A percentile compares a stretch with the other conserved stretches of the same genome.
Evolutionary conservation across 2,888 invertebrate genomes (phyloP).

Genomic region (Drepana falcataria): DNA sequence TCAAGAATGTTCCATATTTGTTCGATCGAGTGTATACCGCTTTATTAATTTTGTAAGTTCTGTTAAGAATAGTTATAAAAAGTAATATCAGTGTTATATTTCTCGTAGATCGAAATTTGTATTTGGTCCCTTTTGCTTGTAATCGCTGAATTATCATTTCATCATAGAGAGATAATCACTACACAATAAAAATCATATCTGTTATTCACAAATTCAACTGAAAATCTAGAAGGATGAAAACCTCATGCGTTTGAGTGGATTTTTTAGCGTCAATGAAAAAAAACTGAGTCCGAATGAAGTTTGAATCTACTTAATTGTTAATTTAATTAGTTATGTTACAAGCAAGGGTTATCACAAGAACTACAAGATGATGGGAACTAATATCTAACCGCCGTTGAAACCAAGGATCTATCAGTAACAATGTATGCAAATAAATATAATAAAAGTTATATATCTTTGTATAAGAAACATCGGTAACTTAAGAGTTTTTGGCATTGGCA

Average conservation of each 20-base stretch:
- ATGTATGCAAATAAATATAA: constrained; percentile 37
- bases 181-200: constrained; percentile 49
- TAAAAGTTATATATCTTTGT: constrained; percentile 51
- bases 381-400: constrained; percentile 29
- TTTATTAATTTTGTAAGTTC: constrained; percentile 57
- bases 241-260: constrained; percentile 46
- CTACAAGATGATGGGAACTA: constrained; percentile 43
- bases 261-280: constrained; percentile 20
- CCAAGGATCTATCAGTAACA: constrained; percentile 30
- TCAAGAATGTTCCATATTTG: constrained; percentile 61
- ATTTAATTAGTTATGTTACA: constrained; percentile 75
- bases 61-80: constrained; percentile 53
- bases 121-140: constrained; percentile 79
- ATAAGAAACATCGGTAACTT: constrained; percentile 70
- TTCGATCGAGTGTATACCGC: constrained; percentile 44
- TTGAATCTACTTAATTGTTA: constrained; percentile 51
- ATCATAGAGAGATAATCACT: constrained; percentile 47
- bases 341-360: constrained; percentile 75
- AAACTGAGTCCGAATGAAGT: constrained; percentile 22
- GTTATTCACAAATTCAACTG: constrained; percentile 56
- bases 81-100: constrained; percentile 40
- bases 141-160: constrained; percentile 58
- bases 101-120: constrained; percentile 47
- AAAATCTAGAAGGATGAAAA: constrained; percentile 40
- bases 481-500: constrained; percentile 65